Base-by-base conservation (phyloP, 2,797 vertebrate species). In the Lindbergichthys nudifrons region DNA sequence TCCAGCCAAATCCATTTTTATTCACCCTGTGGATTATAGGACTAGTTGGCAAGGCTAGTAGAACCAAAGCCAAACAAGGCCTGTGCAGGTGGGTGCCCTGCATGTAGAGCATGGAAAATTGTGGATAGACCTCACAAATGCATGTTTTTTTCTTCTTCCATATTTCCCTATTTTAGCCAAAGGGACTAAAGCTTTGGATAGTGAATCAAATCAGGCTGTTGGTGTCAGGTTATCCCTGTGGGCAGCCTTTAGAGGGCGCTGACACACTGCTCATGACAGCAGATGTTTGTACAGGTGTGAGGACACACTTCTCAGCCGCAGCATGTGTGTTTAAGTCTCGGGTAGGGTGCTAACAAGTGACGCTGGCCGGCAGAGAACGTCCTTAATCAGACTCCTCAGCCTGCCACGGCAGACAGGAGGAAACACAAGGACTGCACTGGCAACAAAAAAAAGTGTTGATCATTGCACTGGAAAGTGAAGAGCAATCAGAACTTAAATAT, bases 1-100 rank as follows among this genome's bases (percentile, higher is more conserved):
- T 81, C 43, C 71, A 83, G 83, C 85, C 79, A 89, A 89, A 90
- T 90, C 88, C 87, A 87, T 91, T 88, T 90, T 83, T 90, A 89
- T 79, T 88, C 83, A 90, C 88, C 82, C 73, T 32, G 68, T 82
- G 86, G 87, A 89, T 91, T 91, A 89, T 68, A 52, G 62, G 60
- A 23, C 65, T 13, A 65, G 42, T 63, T 89, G 87, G 85, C 87
- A 83, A 46, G 46, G 43, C 63, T 26, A 1, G 18, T 70, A 42
- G 46, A 12, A 46, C 52, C 39, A 1, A 32, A 75, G 81, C 82
- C 83, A 79, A 74, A n/a, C 14, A n/a, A 39, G 2, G 62, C 26
- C 54, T 65, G 41, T 60, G 82, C 84, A 81, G 85, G 76, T 79
- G 83, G 81, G 69, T n/a, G 54, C 61, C 47, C 67, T 41, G 72